Conservation (phyloP, 2,888 invertebrate species). For the Spatulosminthurus flaviceps region DNA sequence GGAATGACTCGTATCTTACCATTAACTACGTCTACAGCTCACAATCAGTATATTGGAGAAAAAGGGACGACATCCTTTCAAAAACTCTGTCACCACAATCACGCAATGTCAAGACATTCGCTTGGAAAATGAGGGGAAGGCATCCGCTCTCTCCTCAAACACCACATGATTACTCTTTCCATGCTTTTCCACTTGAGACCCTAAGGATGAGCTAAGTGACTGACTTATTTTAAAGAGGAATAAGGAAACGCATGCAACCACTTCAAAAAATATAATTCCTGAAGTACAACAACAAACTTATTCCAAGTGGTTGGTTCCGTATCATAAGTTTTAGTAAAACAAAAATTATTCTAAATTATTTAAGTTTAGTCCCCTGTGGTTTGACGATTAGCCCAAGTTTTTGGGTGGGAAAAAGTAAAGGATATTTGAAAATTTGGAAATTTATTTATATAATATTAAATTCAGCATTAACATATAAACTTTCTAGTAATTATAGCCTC, state of each 20-base stretch:
- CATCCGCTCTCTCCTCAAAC: slow-evolving; percentile 9
- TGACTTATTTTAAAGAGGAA: background rate
- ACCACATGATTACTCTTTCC: slow-evolving; percentile 19
- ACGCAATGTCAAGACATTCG: slow-evolving; percentile 31
- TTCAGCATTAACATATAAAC: too few relatives aligned
- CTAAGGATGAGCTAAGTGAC: background rate
- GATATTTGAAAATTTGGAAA: too few relatives aligned
- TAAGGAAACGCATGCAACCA: background rate
- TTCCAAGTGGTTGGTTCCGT: too few relatives aligned
- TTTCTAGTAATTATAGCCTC: too few relatives aligned
- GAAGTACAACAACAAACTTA: too few relatives aligned
- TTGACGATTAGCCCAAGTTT: too few relatives aligned
- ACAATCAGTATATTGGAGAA: slow-evolving; percentile 27
- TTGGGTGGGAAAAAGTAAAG: too few relatives aligned
- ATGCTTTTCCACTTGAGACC: slow-evolving; percentile 1
- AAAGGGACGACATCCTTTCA: slow-evolving; percentile 31
- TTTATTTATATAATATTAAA: too few relatives aligned
- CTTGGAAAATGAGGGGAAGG: slow-evolving; percentile 27
- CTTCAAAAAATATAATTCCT: background rate
- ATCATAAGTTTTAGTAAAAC: too few relatives aligned
- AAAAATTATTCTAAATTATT: too few relatives aligned
- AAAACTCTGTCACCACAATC: slow-evolving; percentile 33
- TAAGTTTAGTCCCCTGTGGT: too few relatives aligned
- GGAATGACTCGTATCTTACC: background rate
- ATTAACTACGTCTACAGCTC: too few relatives aligned